These are phyloP conservation scores for Pyrocoelia pectoralis DNA, from an alignment of 2,888 invertebrate species.

Conservation along the genomic window DNA sequence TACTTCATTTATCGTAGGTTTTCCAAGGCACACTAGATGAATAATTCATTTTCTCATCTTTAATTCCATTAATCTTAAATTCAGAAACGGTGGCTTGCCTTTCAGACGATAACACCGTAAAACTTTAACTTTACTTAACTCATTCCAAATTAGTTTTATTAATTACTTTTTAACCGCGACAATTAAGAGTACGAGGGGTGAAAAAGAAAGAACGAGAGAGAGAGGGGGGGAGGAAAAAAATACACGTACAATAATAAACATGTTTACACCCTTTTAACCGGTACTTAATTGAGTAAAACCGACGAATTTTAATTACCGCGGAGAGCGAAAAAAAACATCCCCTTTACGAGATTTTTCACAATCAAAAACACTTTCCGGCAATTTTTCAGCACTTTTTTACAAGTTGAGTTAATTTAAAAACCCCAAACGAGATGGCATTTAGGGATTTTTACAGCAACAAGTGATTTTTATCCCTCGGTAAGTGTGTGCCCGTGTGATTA, in stretches of 20 bases:
- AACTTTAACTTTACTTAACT: conserved; percentile 23
- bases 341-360: neutral
- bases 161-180: conserved; percentile 10
- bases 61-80: conserved; percentile 61
- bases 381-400: conserved; percentile 38
- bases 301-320: conserved; percentile 46
- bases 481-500: conserved; percentile 36
- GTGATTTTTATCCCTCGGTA: conserved; percentile 43
- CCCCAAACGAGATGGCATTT: conserved; percentile 28
- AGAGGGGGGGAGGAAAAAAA: too few relatives aligned
- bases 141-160: conserved; percentile 12
- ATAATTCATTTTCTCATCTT: conserved; percentile 60
- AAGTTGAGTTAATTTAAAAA: conserved; percentile 25
- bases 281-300: conserved; percentile 47
- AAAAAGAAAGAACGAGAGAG: too few relatives aligned
- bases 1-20: conserved; percentile 57
- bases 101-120: conserved; percentile 17
- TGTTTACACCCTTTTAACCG: conserved; percentile 29
- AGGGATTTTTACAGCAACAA: conserved; percentile 48
- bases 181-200: neutral
- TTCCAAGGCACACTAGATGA: conserved; percentile 56
- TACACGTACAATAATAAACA: conserved; percentile 26
- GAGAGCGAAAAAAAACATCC: conserved; percentile 42
- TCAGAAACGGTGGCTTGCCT: conserved; percentile 26
- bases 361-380: conserved; percentile 30